Evolutionary conservation across 2,113 vertebrate genomes (phyloP).

Genomic region (Rhinopomastus cyanomelas): DNA sequence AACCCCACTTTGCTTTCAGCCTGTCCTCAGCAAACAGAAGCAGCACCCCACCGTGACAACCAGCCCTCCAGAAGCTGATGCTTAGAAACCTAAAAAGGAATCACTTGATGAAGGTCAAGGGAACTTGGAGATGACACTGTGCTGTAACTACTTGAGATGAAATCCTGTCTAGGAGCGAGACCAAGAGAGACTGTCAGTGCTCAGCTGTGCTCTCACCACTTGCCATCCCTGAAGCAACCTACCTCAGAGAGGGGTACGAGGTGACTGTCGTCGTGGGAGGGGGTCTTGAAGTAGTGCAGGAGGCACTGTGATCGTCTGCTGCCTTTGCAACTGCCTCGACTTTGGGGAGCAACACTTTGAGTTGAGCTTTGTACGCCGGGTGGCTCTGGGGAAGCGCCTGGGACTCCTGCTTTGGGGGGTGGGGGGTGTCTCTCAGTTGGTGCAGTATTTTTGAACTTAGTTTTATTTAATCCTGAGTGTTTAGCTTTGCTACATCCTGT

Average conservation of each 20-base stretch:
- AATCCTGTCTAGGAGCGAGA: neutral
- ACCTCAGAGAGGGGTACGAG: slow-evolving; percentile 42
- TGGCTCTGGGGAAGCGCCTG: neutral
- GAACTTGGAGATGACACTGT: slow-evolving; percentile 42
- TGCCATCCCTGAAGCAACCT: neutral
- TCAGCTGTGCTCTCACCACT: neutral
- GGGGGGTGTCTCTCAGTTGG: neutral
- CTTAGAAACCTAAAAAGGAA: slow-evolving; percentile 2
- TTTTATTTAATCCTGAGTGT: slow-evolving; percentile 2
- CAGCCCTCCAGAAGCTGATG: slow-evolving; percentile 6
- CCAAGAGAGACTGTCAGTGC: neutral
- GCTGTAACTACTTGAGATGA: neutral
- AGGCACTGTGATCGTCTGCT: slow-evolving; percentile 35
- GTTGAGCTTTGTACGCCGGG: neutral
- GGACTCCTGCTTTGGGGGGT: neutral
- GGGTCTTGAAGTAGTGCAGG: neutral
- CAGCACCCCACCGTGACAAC: neutral
- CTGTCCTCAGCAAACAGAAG: neutral
- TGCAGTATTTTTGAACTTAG: neutral
- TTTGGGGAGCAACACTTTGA: slow-evolving; percentile 24
- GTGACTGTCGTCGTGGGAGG: neutral
- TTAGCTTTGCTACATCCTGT: slow-evolving; percentile 8
- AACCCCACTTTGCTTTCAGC: slow-evolving; percentile 13
- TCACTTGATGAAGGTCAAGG: neutral
- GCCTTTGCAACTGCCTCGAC: neutral